phyloP scores from a whole-genome alignment of 2,113 vertebrate species.

The Ictalurus furcatus region DNA sequence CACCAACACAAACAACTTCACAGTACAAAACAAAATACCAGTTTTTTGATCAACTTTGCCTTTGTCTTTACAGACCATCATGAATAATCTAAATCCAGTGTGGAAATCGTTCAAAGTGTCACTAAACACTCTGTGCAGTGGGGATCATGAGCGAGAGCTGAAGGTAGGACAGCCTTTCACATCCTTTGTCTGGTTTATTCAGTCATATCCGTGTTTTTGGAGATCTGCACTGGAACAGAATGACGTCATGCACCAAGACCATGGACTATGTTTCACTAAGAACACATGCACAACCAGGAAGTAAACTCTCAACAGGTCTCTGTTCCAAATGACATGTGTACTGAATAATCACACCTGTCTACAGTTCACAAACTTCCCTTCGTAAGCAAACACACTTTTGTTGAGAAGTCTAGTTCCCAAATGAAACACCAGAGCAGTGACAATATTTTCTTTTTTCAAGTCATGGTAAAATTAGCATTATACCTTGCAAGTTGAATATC shows the following conservation, averaged over 20 bases:
- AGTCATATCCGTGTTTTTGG: background rate
- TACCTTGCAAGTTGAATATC: background rate
- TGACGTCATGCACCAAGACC: background rate
- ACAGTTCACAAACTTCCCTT: background rate
- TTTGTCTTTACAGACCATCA: constrained; percentile 81
- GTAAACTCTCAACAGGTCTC: no score
- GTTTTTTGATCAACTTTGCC: background rate
- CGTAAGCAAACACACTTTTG: background rate
- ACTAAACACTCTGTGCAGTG: constrained; percentile 95
- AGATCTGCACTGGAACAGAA: background rate
- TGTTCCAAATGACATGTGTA: no score
- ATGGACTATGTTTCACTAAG: no score
- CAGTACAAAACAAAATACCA: background rate
- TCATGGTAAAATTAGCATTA: background rate
- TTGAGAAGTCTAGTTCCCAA: no score
- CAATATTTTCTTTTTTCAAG: background rate
- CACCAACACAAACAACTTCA: background rate
- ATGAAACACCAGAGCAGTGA: no score
- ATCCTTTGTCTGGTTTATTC: background rate
- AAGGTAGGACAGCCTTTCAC: constrained; percentile 63
- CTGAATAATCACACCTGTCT: background rate
- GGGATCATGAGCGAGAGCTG: constrained; percentile 80
- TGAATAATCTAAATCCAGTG: constrained; percentile 97
- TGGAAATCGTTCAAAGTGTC: constrained; percentile 99
- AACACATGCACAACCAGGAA: no score